Base-by-base conservation (phyloP, 1,140 invertebrate species). In the honey bee (Apis mellifera) region DNA sequence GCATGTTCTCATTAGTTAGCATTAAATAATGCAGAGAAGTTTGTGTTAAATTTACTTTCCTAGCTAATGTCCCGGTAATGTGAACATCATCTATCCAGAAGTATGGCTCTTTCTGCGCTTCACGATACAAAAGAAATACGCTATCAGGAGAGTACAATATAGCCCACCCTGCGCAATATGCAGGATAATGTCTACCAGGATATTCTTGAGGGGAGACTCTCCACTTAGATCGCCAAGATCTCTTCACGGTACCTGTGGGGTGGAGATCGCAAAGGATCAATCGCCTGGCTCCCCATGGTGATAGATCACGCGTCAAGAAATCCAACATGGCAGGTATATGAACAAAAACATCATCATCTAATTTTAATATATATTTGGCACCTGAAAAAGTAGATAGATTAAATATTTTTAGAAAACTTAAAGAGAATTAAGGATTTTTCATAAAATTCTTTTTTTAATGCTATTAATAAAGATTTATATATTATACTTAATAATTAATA, bases 11-110 rank as follows among this genome's bases (percentile, higher is more conserved):
- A n/a, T 75, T 77, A n/a, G 93, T 93, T 54, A 96, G 89, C 68
- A 95, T 93, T 83, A 95, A 91, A 60, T 93, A 94, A 70, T 92
- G 88, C 60, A 95, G 86, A 59, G 93, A 91, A 19, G 95, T 95
- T 78, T 96, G 95, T 21, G 94, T 94, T 50, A 96, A 90, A 90
- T 96, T 95, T 15, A 95, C 93, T 90, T 95, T 95, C 84, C 95
- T 91, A 4, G 96, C 95, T 76, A 97, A 90, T 13, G 96, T 96
- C 52, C 97, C 97, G 1, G 97, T 98, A 26, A 98, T 94, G 86
- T 96, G 96, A 17, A 97, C 97, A 93, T 98, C 97, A 91, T 98
- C 97, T 69, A 98, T 97, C 97, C 97, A 98, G 94, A 98, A 98
- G 91, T 96, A 97, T 9, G 94, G 93, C 17, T 95, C 90, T 66